phyloP scores from a whole-genome alignment of 2,888 invertebrate genomes.

The Nipponacmea schrenckii region DNA sequence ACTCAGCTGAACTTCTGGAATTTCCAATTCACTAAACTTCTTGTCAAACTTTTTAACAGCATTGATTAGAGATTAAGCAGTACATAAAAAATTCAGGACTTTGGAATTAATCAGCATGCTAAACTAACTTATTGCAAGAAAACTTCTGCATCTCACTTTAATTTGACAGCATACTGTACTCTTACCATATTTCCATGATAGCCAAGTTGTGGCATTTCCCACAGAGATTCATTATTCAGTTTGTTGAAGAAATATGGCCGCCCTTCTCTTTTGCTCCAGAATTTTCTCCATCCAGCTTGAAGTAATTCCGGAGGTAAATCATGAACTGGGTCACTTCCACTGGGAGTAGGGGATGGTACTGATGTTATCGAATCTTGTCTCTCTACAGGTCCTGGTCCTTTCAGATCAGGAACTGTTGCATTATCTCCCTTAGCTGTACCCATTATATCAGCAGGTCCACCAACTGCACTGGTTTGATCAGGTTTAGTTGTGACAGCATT shows the following conservation, averaged over 20 bases:
- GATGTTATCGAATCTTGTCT: not conserved
- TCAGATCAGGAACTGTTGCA: not conserved
- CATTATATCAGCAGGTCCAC: not conserved
- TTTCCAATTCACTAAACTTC: no score
- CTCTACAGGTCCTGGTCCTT: not conserved
- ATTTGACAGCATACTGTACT: no score
- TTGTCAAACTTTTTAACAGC: no score
- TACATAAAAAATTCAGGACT: no score
- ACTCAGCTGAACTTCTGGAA: no score
- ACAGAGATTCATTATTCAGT: conserved; percentile 92
- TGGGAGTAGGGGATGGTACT: conserved; percentile 36
- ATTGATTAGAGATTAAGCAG: no score
- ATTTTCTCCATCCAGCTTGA: conserved; percentile 94
- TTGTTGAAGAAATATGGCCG: conserved; percentile 97
- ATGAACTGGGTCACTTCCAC: conserved; percentile 51
- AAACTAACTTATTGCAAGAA: no score
- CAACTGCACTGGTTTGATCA: not conserved
- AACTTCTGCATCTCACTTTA: no score
- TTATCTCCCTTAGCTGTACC: not conserved
- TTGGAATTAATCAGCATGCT: no score
- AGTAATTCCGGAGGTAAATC: conserved; percentile 77
- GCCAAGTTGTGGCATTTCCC: conserved; percentile 88
- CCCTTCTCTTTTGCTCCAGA: conserved; percentile 95
- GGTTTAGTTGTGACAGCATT: conserved; percentile 1
- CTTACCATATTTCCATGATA: conserved; percentile 21